phyloP scores from a whole-genome alignment of 2,888 invertebrate species.

The Polymixis flavicincta region DNA sequence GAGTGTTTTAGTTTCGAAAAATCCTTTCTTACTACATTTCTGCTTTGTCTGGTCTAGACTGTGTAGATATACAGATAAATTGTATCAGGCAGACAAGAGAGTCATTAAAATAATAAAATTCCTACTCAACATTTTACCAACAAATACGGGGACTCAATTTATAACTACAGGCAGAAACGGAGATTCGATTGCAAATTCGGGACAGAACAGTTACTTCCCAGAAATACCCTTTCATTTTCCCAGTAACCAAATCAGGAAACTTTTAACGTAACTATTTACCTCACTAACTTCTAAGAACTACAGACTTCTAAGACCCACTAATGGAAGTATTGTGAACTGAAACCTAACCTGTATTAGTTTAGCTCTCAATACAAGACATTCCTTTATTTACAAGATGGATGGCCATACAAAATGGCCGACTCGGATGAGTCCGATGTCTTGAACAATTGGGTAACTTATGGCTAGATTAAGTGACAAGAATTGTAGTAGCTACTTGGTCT shows the following conservation, averaged over 20 bases:
- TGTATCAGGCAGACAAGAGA: background rate
- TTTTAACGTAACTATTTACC: background rate
- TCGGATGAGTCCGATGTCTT: background rate
- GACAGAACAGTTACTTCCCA: too few species aligned
- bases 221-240: background rate
- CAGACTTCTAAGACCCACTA: constrained; percentile 22
- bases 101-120: too few species aligned
- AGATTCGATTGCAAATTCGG: background rate
- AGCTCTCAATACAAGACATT: constrained; percentile 37
- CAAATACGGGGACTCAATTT: too few species aligned
- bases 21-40: background rate
- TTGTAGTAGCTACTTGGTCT: background rate
- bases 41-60: background rate
- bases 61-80: background rate
- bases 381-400: constrained; percentile 62
- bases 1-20: background rate
- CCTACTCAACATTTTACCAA: background rate
- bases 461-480: background rate
- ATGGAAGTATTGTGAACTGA: constrained; percentile 38
- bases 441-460: constrained; percentile 21
- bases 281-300: constrained; percentile 4
- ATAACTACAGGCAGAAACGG: background rate
- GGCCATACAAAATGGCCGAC: constrained; percentile 34
- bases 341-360: constrained; percentile 39
- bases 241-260: constrained; percentile 12